Evolutionary conservation across 2,797 vertebrate genomes (phyloP), one percentile per base, ranked within the genome.

Genomic region (Enoplosus armatus): DNA sequence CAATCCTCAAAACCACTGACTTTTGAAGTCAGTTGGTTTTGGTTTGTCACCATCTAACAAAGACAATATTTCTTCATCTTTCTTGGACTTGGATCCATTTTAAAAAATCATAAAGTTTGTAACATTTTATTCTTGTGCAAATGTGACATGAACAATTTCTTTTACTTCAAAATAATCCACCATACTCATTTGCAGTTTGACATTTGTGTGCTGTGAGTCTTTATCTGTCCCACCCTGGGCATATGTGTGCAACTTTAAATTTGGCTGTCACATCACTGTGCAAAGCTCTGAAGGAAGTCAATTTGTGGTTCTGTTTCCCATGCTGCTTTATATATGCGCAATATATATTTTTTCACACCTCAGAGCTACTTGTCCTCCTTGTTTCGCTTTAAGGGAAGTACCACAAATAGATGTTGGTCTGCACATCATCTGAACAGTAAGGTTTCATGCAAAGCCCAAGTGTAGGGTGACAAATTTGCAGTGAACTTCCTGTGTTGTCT

Each of bases 341-440:
- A 24, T 59, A 77, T n/a, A n/a, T n/a, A n/a, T n/a, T 61, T 80
- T 93, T 94, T 95, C 95, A 95, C 95, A 95, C 94, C 90, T 95
- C 66, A 20, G 65, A 62, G 69, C 79, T 63, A 79, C 74, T 87
- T 86, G 82, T 72, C 67, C 85, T 92, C 87, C 84, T 86, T 80
- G 72, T 85, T 73, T 85, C 81, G 67, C 61, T 75, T 79, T 37
- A 86, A 89, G 85, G 86, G 93, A 94, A 93, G 90, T 90, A 75
- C 39, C 66, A 51, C 33, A 85, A 90, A 90, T 91, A 90, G 64
- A 88, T 87, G 33, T 26, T 51, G 55, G 50, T 78, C 75, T 89
- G 88, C 51, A 59, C 68, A 31, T 60, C 54, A 72, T 79, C 45
- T 63, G 26, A 84, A 60, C 33, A 39, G 51, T 60, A 48, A 7